These are phyloP conservation scores for Polydrusus pterygomalis DNA, from an alignment of 2,888 invertebrate genomes.

Conservation along the genomic window DNA sequence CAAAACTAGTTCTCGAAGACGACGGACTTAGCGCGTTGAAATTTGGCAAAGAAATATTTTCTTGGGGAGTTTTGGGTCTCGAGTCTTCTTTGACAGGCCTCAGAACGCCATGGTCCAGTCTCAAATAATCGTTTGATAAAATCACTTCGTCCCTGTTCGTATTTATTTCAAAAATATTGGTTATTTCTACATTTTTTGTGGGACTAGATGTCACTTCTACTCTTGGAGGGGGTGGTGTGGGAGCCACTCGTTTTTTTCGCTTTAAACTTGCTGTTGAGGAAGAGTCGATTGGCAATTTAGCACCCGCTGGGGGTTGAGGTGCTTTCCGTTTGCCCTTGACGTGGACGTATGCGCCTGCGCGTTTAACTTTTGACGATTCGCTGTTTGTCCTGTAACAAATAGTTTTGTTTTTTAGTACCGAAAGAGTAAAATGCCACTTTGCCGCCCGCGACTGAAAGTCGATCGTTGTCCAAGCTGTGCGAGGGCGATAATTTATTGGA, in stretches of 20 bases:
- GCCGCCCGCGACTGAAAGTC: too few species aligned
- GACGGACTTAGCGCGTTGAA: conserved; percentile 58
- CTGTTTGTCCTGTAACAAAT: conserved; percentile 76
- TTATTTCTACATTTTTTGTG: conserved; percentile 16
- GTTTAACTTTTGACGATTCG: conserved; percentile 77
- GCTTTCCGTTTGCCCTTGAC: conserved; percentile 86
- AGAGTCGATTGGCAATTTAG: conserved; percentile 49
- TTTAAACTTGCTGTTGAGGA: conserved; percentile 66
- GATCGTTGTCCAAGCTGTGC: too few species aligned
- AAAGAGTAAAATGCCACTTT: background rate
- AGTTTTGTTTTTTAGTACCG: conserved; percentile 55
- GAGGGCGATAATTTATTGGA: too few species aligned
- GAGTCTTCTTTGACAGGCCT: conserved; percentile 70
- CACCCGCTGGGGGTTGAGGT: conserved; percentile 78
- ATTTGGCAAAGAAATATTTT: background rate
- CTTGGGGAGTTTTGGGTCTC: conserved; percentile 50
- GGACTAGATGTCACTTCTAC: conserved; percentile 68
- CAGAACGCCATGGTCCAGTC: conserved; percentile 73
- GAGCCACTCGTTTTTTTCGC: conserved; percentile 71
- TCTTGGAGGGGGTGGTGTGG: conserved; percentile 69
- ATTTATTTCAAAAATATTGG: conserved; percentile 39
- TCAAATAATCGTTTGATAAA: conserved; percentile 71
- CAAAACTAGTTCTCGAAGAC: conserved; percentile 63
- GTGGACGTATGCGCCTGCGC: conserved; percentile 76
- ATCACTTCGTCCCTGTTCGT: conserved; percentile 60